phyloP scores from a whole-genome alignment of 2,113 vertebrate species.

The Onychostoma macrolepis region DNA sequence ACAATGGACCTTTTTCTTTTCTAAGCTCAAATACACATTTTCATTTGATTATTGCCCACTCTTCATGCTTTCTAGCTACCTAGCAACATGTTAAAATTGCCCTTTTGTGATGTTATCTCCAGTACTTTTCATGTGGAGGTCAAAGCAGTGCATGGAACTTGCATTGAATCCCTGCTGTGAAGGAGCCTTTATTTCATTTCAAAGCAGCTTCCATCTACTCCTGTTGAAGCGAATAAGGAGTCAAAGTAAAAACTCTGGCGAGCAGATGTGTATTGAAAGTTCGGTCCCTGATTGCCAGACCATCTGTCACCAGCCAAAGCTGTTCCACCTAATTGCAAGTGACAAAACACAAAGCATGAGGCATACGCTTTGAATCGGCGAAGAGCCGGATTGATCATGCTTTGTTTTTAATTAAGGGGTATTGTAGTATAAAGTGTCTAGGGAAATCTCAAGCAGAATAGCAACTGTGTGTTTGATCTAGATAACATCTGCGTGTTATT shows the following conservation, averaged over 20 bases:
- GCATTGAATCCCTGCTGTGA: not conserved
- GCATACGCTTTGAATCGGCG: slow-evolving; percentile 25
- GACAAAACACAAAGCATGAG: slow-evolving; percentile 9
- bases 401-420: slow-evolving; percentile 38
- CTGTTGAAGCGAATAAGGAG: not conserved
- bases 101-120: not conserved
- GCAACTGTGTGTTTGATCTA: slow-evolving; percentile 17
- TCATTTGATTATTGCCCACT: not conserved
- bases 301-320: slow-evolving; percentile 28
- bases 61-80: not conserved
- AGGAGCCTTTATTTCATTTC: not conserved
- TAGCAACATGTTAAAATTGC: not conserved
- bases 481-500: slow-evolving; percentile 30
- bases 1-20: not conserved
- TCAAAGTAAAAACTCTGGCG: slow-evolving; percentile 9
- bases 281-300: slow-evolving; percentile 13
- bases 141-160: not conserved
- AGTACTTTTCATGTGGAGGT: not conserved
- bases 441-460: slow-evolving; percentile 29
- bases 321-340: slow-evolving; percentile 34
- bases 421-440: not conserved
- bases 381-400: slow-evolving; percentile 34
- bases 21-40: not conserved
- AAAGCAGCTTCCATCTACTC: not conserved
- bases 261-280: slow-evolving; percentile 25